Base-by-base conservation (phyloP, 2,888 invertebrate genomes). In the Crepidodera aurea region DNA sequence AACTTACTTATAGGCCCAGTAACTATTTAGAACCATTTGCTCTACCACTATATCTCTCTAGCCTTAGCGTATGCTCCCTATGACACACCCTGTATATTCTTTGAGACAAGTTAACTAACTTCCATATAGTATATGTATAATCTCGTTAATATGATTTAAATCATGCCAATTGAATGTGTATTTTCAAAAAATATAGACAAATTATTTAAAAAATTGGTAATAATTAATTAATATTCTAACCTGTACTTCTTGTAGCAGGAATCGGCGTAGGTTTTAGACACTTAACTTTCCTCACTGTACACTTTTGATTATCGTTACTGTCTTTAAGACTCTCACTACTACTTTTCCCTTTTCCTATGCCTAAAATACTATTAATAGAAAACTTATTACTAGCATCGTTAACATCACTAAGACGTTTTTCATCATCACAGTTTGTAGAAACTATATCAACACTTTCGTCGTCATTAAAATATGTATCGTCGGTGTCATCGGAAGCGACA, bases 281-380 rank as follows among this genome's bases (percentile, higher is more conserved):
- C 66, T 75, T 78, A 18, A 74, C 68, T 32, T 72, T 73, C 46
- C 69, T 71, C 44, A 62, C 67, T 40, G 62, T 56, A 60, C 66
- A 57, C 57, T 67, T 69, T 22, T 63, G 66, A 48, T 67, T 62
- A 62, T 61, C 54, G 7, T 64, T 62, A 25, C 51, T 58, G 10
- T 61, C 56, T n/a, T 13, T 50, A 15, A 71, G 62, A 67, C 42
- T 56, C 10, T 63, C 65, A 64, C 58, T 59, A 54, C 46, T 62
- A 54, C 62, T 62, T 56, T 69, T 62, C 44, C 50, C 48, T 27
- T 67, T 65, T 34, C 68, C 71, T 18, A 78, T 69, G 42, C 82
- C 82, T 61, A 82, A 71, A 61, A 82, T 82, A 66, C 74, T 79
- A 62, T 82, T 79, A 55, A 82, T 82, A 7, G 81, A 81, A 69